Evolutionary conservation across 2,888 invertebrate genomes (phyloP).

Genomic region (Cistogaster globosa): DNA sequence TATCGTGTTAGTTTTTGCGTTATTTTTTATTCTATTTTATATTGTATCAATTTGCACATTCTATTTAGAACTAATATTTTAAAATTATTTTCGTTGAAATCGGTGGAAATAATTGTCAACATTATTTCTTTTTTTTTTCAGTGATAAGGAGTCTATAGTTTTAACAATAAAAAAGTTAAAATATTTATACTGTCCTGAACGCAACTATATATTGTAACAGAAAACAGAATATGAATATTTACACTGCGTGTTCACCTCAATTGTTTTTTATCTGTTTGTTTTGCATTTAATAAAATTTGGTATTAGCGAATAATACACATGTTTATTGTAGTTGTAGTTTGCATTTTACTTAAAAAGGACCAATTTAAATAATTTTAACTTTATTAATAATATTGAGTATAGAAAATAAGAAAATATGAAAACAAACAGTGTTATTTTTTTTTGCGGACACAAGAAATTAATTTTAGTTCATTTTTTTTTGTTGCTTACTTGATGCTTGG

Average conservation of each 20-base stretch:
- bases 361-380: slow-evolving; percentile 14
- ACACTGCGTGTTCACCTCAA: too few species aligned
- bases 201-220: too few species aligned
- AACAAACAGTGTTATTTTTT: neutral
- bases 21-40: slow-evolving; percentile 13
- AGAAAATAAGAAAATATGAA: neutral
- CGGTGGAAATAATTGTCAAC: too few species aligned
- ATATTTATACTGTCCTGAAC: too few species aligned
- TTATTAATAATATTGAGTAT: slow-evolving; percentile 29
- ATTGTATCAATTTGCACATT: slow-evolving; percentile 52
- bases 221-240: too few species aligned
- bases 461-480: slow-evolving; percentile 13
- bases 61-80: slow-evolving; percentile 52
- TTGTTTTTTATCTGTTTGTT: too few species aligned
- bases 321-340: too few species aligned
- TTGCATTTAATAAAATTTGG: too few species aligned
- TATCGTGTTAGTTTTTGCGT: neutral
- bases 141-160: too few species aligned
- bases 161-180: too few species aligned
- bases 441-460: slow-evolving; percentile 23
- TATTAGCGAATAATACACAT: too few species aligned
- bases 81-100: slow-evolving; percentile 27
- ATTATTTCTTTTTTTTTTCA: too few species aligned
- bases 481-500: neutral
- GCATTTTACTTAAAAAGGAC: neutral